phyloP scores from a whole-genome alignment of 2,797 vertebrate species.

The Rhynchotus rufescens region DNA sequence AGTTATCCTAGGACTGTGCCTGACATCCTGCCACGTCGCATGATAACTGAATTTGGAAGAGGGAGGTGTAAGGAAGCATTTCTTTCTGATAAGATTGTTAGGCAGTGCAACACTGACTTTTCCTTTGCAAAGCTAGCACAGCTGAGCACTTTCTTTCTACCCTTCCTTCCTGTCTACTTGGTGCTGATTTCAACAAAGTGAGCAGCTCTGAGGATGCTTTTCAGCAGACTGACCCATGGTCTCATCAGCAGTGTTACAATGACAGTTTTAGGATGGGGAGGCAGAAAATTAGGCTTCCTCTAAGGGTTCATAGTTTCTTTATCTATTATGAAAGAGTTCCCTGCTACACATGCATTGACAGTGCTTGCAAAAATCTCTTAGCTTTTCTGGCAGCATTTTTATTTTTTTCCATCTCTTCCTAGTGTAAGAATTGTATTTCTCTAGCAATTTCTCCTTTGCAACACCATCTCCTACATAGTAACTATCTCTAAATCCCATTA shows the following conservation, averaged over 20 bases:
- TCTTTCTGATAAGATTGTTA: background rate
- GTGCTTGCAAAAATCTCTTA: background rate
- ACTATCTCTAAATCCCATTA: background rate
- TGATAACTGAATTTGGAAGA: background rate
- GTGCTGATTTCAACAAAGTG: background rate
- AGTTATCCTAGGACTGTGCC: background rate
- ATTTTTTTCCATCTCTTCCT: background rate
- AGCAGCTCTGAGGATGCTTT: background rate
- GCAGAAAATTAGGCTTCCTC: background rate
- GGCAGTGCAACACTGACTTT: background rate
- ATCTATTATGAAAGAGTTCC: background rate
- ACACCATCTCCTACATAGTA: fast-evolving
- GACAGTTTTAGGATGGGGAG: background rate
- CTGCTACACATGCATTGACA: background rate
- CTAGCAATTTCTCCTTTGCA: background rate
- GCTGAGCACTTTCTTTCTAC: background rate
- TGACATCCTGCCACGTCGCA: background rate
- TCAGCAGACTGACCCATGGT: background rate
- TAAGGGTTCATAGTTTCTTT: background rate
- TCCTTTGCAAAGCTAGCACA: background rate
- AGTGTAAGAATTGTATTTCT: background rate
- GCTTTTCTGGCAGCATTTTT: background rate
- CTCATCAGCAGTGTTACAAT: background rate
- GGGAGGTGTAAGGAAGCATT: background rate
- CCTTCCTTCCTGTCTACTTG: background rate